These are phyloP conservation scores for Philopedon plagiatum DNA, from an alignment of 2,888 invertebrate species.

Conservation along the genomic window DNA sequence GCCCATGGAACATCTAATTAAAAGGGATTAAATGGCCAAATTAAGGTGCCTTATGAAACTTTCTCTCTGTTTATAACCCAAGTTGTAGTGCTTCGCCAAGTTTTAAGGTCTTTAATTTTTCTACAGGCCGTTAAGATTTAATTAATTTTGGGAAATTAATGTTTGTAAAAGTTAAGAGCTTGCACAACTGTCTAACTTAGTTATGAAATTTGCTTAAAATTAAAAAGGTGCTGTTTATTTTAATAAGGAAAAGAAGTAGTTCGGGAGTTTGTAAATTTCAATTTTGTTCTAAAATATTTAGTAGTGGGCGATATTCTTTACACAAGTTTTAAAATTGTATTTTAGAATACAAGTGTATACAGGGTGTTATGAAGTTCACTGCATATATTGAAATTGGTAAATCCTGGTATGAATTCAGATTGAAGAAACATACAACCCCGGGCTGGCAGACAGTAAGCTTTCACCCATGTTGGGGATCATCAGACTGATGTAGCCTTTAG, in stretches of 20 bases:
- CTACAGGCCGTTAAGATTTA: slow-evolving; percentile 5
- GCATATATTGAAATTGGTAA: too few species aligned
- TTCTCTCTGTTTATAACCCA: slow-evolving; percentile 11
- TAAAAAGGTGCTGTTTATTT: slow-evolving; percentile 12
- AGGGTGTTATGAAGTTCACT: too few species aligned
- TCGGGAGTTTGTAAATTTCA: not conserved
- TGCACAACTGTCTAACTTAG: slow-evolving; percentile 16
- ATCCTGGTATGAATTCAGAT: too few species aligned
- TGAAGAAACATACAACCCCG: too few species aligned
- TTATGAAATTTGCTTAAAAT: slow-evolving; percentile 8
- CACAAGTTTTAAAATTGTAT: too few species aligned
- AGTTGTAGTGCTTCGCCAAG: slow-evolving; percentile 18
- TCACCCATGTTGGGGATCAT: too few species aligned
- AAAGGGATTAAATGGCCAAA: not conserved
- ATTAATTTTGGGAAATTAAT: slow-evolving; percentile 15
- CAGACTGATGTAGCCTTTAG: too few species aligned
- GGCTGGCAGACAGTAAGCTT: too few species aligned
- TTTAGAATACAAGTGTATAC: too few species aligned
- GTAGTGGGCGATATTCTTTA: not conserved
- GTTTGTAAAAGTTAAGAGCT: slow-evolving; percentile 10
- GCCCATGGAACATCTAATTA: not conserved
- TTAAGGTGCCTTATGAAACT: slow-evolving; percentile 7
- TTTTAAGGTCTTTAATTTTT: slow-evolving; percentile 23
- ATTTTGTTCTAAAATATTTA: not conserved
- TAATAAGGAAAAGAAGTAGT: not conserved